Conservation (phyloP, 2,888 invertebrate species). For the Zonitis immaculata region DNA sequence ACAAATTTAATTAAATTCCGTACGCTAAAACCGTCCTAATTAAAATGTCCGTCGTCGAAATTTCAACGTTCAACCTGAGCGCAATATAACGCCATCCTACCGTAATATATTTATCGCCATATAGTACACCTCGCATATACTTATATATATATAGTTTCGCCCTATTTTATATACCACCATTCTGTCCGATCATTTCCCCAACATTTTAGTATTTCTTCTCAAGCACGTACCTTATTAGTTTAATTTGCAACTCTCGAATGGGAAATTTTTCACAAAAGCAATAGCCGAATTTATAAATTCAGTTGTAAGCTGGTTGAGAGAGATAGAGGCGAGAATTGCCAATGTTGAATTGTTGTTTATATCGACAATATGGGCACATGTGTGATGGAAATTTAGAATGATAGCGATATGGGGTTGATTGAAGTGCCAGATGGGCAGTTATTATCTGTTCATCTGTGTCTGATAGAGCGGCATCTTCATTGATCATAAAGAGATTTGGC, state of each 20-base stretch:
- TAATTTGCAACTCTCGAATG: slow-evolving; percentile 30
- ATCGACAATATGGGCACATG: slow-evolving; percentile 15
- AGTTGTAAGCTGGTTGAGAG: too few species aligned
- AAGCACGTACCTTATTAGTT: slow-evolving; percentile 39
- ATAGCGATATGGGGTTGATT: slow-evolving; percentile 37
- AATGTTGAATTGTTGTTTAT: slow-evolving; percentile 23
- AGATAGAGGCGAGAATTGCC: slow-evolving; percentile 14
- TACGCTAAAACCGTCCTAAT: slow-evolving; percentile 21
- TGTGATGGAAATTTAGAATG: slow-evolving; percentile 21
- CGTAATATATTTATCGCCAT: slow-evolving; percentile 16
- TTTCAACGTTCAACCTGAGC: slow-evolving; percentile 11
- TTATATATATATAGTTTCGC: not conserved
- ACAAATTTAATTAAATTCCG: slow-evolving; percentile 23
- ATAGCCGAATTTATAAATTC: too few species aligned
- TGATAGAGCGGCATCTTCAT: slow-evolving; percentile 38
- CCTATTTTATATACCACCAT: slow-evolving; percentile 4
- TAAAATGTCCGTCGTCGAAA: slow-evolving; percentile 21
- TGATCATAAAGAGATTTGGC: slow-evolving; percentile 40
- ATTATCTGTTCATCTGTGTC: slow-evolving; percentile 42
- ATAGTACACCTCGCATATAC: slow-evolving; percentile 4
- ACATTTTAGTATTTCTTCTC: slow-evolving; percentile 19
- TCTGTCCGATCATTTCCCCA: not conserved
- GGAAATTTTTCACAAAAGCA: slow-evolving; percentile 12
- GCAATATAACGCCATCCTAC: not conserved
- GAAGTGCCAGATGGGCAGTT: slow-evolving; percentile 42